Evolutionary conservation across 2,888 invertebrate genomes (phyloP), one percentile per base, ranked within the genome.

Genomic region (Epicampocera succincta): DNA sequence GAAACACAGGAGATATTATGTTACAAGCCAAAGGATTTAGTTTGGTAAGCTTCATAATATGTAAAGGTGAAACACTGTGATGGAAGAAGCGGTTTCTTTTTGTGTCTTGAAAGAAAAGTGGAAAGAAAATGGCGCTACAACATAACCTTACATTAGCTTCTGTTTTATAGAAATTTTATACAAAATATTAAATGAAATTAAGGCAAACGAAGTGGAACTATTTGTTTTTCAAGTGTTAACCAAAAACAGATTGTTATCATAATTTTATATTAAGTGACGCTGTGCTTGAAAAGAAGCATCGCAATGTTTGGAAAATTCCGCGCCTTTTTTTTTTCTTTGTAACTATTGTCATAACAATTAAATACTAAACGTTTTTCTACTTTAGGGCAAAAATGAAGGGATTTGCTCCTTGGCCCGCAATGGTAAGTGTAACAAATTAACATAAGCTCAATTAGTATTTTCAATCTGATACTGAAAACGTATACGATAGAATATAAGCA

Each of bases 381-480:
- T 94, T 86, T 94, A 98, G 98, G 98, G 98, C 98, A 78, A 98
- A 98, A 94, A 97, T 98, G 97, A 98, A 97, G 93, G 97, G 97
- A 87, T 98, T 97, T 92, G 96, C 97, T 86, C 96, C 97, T 85
- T 98, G 98, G 98, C 98, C 98, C 84, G 98, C 97, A 92, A 96
- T 96, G 94, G 98, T 98, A 94, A 95, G 96, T 84, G 77, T 87
- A 88, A 65, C 48, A 44, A 42, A 74, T 61, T 56, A 66, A 77
- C 17, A 38, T 46, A 50, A 25, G 15, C 15, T n/a, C n/a, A n/a
- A 11, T 63, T 63, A 17, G 17, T 44, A 38, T 21, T 17, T 38
- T 19, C 50, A 48, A 65, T 56, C 40, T 11, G 17, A 11, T 40
- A 40, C 38, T 25, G 13, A 58, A 50, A 15, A 25, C 38, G 25